These are phyloP conservation scores for Syrrhaptes paradoxus DNA, from an alignment of 2,113 vertebrate genomes.

Conservation along the genomic window DNA sequence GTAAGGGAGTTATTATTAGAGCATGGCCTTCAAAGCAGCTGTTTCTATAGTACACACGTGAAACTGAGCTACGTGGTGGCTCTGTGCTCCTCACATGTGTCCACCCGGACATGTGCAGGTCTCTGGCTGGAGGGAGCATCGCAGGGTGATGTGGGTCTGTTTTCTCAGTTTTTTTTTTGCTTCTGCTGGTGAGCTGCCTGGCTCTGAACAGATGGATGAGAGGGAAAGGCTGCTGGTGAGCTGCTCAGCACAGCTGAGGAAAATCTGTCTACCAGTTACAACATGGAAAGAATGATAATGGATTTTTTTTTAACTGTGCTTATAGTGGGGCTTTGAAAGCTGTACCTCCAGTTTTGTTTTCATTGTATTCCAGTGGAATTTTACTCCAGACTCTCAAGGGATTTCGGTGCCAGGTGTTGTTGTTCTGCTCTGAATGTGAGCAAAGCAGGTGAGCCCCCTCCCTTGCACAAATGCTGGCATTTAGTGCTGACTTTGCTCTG, in stretches of 20 bases:
- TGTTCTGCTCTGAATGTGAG: not conserved
- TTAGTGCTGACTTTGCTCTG: not conserved
- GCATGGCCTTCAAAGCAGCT: not conserved
- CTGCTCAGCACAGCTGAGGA: not conserved
- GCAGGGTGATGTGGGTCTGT: fast-evolving
- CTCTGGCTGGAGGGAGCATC: fast-evolving
- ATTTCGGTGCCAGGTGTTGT: not conserved
- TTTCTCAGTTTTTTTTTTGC: not conserved
- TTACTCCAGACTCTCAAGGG: not conserved
- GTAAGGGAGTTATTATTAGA: not conserved
- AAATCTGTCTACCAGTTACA: not conserved
- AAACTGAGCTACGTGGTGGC: not conserved
- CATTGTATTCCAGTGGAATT: not conserved
- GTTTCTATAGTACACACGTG: not conserved
- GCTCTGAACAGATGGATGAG: not conserved
- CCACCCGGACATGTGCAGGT: fast-evolving
- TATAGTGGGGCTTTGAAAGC: not conserved
- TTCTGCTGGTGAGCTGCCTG: not conserved
- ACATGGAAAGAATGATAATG: not conserved
- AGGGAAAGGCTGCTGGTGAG: not conserved
- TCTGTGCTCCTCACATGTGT: not conserved
- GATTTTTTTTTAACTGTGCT: not conserved
- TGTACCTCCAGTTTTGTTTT: not conserved
- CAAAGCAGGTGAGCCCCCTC: too few relatives aligned
- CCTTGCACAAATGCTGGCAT: not conserved